Percentiles rank a stretch among this genome's conserved stretches.
Conservation (phyloP, 1,140 invertebrate species). For the Orius insidiosus region DNA sequence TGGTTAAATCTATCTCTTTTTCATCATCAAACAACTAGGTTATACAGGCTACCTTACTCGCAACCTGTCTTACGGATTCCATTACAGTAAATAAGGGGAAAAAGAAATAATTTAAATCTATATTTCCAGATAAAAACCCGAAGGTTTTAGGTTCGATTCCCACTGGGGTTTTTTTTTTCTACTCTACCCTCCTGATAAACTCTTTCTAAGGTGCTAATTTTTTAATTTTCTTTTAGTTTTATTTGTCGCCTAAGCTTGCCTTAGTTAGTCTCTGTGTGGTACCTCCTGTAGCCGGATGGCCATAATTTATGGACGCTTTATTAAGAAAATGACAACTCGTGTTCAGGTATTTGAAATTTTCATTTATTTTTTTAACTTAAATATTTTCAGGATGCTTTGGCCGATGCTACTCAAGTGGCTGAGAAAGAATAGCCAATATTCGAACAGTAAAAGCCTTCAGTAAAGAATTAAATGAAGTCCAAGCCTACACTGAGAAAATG, state of each 20-base stretch:
- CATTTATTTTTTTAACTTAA: constrained; percentile 8
- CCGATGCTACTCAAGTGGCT: constrained; percentile 64
- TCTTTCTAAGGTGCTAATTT: no score
- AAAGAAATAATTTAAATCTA: no score
- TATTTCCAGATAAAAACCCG: no score
- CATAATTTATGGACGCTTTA: constrained; percentile 75
- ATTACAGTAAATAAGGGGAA: no score
- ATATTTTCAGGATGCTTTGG: constrained; percentile 59
- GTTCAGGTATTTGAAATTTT: constrained; percentile 36
- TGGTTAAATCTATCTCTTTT: no score
- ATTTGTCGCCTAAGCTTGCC: constrained; percentile 76
- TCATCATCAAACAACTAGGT: no score
- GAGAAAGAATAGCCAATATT: constrained; percentile 85
- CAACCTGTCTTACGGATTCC: no score
- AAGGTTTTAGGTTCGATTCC: no score
- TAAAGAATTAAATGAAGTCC: constrained; percentile 62
- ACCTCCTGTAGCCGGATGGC: constrained; percentile 70
- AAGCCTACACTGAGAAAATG: constrained; percentile 50
- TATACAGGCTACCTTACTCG: no score
- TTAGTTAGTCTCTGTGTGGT: constrained; percentile 71
- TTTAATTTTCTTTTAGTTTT: constrained; percentile 40
- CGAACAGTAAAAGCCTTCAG: constrained; percentile 86
- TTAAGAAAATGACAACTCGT: constrained; percentile 65
- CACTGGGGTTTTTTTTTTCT: no score
- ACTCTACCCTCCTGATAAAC: no score